phyloP scores from a whole-genome alignment of 2,888 invertebrate genomes.

The Odontocolon sp. region DNA sequence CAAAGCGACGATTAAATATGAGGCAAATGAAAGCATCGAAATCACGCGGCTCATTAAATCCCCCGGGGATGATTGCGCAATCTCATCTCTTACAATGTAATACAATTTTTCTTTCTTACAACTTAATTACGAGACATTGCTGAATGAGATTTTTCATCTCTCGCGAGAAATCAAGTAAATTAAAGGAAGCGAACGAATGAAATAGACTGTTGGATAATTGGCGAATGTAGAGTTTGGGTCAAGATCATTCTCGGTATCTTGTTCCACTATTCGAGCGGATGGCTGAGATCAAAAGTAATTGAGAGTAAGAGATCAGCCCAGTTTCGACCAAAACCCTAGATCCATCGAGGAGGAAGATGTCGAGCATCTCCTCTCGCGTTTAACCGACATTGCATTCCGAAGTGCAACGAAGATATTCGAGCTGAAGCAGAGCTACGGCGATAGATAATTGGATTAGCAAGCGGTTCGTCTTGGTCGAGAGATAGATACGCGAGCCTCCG shows the following conservation, averaged over 20 bases:
- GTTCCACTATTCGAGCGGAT: conserved; percentile 16
- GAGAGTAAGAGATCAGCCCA: conserved; percentile 7
- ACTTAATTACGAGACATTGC: not conserved
- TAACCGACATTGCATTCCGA: conserved; percentile 47
- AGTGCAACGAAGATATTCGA: conserved; percentile 61
- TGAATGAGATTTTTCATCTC: not conserved
- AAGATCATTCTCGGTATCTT: not conserved
- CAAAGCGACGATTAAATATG: conserved; percentile 32
- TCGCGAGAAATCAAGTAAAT: not conserved
- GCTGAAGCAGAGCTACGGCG: conserved; percentile 44
- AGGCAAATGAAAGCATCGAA: conserved; percentile 42
- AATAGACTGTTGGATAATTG: not conserved
- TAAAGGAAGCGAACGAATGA: not conserved
- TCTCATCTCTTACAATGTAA: not conserved
- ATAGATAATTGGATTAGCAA: conserved; percentile 68
- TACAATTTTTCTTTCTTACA: conserved; percentile 8
- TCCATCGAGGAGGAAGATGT: not conserved
- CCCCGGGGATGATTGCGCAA: conserved; percentile 9
- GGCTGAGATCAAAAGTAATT: conserved; percentile 40
- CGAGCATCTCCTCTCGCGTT: not conserved
- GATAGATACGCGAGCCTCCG: conserved; percentile 8
- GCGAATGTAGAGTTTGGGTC: conserved; percentile 13
- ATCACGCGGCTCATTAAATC: conserved; percentile 44
- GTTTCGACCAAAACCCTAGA: conserved; percentile 7
- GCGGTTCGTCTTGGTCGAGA: conserved; percentile 48